A percentile compares a stretch with the other conserved stretches of the same genome.
phyloP scores from a whole-genome alignment of 2,888 invertebrate genomes.

The Epinotia demarniana region DNA sequence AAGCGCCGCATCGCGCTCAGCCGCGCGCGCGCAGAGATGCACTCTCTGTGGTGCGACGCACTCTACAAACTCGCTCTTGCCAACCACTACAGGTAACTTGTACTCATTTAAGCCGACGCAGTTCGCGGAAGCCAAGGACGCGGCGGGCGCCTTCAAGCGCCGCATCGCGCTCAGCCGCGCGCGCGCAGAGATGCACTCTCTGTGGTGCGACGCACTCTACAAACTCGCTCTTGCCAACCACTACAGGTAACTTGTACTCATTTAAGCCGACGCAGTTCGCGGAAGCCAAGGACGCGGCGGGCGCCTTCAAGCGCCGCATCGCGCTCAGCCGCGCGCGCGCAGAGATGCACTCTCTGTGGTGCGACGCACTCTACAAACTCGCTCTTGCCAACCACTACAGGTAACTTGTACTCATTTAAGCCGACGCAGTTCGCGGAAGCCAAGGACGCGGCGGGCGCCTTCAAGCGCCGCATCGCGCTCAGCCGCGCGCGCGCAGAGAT shows the following conservation, averaged over 20 bases:
- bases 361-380: constrained; percentile 94
- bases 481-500: constrained; percentile 91
- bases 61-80: constrained; percentile 96
- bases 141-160: constrained; percentile 76
- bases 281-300: constrained; percentile 47
- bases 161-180: constrained; percentile 87
- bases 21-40: constrained; percentile 92
- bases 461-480: constrained; percentile 85
- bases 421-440: constrained; percentile 56
- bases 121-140: constrained; percentile 49
- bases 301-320: constrained; percentile 83
- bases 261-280: constrained; percentile 65
- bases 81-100: constrained; percentile 89
- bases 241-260: too few relatives aligned
- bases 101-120: constrained; percentile 68
- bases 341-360: constrained; percentile 98
- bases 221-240: constrained; percentile 96
- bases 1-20: constrained; percentile 86
- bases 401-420: too few relatives aligned
- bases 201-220: constrained; percentile 97
- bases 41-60: constrained; percentile 97
- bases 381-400: constrained; percentile 94
- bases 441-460: constrained; percentile 59
- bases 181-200: constrained; percentile 94
- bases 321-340: constrained; percentile 87